A percentile compares a stretch with the other conserved stretches of the same genome.
phyloP scores from a whole-genome alignment of 2,113 vertebrate species.

The Mellivora capensis region DNA sequence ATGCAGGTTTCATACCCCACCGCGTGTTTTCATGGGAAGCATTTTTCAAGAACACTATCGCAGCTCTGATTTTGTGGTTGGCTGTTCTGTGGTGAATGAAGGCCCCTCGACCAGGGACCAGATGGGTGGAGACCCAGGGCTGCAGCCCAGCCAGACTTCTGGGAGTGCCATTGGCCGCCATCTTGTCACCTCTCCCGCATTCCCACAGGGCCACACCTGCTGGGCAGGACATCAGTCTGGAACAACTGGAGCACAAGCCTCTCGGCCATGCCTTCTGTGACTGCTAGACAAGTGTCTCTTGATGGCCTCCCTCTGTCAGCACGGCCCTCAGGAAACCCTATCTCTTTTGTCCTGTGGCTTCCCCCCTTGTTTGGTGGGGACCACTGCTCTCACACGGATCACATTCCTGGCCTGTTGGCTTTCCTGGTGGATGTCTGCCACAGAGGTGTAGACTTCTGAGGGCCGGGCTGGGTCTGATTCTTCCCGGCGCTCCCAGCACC shows the following conservation, averaged over 20 bases:
- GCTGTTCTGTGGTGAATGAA: neutral
- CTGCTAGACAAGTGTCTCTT: neutral
- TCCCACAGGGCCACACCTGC: neutral
- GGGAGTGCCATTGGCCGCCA: neutral
- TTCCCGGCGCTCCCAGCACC: neutral
- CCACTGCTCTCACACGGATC: neutral
- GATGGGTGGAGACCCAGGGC: neutral
- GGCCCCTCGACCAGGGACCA: neutral
- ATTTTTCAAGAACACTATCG: neutral
- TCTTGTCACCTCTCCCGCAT: rapidly evolving
- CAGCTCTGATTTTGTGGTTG: neutral
- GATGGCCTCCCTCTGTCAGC: rapidly evolving
- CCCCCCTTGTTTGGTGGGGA: rapidly evolving
- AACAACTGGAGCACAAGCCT: rapidly evolving
- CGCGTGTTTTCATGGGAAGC: neutral
- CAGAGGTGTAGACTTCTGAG: neutral
- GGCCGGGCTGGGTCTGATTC: neutral
- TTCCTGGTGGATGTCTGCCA: neutral
- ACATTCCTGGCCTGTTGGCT: rapidly evolving
- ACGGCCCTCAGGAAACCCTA: neutral
- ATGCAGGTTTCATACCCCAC: rapidly evolving
- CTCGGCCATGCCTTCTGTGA: neutral
- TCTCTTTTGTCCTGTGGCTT: neutral
- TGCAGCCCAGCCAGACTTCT: neutral
- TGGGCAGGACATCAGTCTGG: rapidly evolving